Evolutionary conservation across 2,797 vertebrate genomes (phyloP), one percentile per base, ranked within the genome.

Genomic region (Sciaenops ocellatus): DNA sequence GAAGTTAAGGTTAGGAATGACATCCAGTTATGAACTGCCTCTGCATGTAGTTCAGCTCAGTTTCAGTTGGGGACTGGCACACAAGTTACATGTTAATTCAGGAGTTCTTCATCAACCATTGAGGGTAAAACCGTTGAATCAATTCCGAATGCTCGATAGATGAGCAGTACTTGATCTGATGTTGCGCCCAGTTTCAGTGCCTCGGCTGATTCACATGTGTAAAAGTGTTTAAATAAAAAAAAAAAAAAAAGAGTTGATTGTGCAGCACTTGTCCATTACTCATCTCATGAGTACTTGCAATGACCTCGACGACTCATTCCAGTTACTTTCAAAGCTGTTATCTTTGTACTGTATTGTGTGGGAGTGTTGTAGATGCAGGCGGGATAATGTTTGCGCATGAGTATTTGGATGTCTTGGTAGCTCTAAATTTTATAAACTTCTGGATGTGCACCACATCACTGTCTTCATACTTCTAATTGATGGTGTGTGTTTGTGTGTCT

Each of bases 321-420:
- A 76, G 75, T 50, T 79, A 65, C 76, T 87, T 86, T 81, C 56
- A 76, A 67, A 84, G 63, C 74, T 69, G 78, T 82, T 81, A 74
- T 81, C 73, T 84, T 78, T 82, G 38, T 38, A 38, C 34, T 38
- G 34, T 2, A 9, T 57, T 82, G 84, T 86, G 87, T 91, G 75
- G 86, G 90, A 83, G 83, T 86, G 52, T 46, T 85, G 74, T 34
- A 73, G 65, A 87, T 78, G 57, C 82, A 82, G 75, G 59, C 63
- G 75, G 47, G 38, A 73, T 79, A 26, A 73, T 73, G 56, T 61
- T 38, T 87, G 51, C 34, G 8, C 61, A 13, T 48, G 24, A 72
- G 52, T 59, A 61, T 80, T 74, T 75, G 57, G 65, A 50, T 55
- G 47, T 66, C 38, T 64, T 47, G 34, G 3, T 60, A 44, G 54